phyloP scores from a whole-genome alignment of 2,113 vertebrate species.

The Numenius arquata region DNA sequence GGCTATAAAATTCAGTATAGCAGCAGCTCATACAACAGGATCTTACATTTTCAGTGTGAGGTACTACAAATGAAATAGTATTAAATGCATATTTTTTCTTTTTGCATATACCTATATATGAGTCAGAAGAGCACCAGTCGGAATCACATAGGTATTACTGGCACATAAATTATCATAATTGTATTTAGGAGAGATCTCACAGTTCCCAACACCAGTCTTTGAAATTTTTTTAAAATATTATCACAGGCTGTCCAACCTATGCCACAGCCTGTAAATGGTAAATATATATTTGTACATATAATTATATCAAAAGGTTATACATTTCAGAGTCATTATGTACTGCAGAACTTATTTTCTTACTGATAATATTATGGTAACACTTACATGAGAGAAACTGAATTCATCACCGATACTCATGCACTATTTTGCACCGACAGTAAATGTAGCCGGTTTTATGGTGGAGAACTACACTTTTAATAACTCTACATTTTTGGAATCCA shows the following conservation, averaged over 20 bases:
- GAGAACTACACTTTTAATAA: neutral
- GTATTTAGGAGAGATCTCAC: neutral
- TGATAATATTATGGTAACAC: neutral
- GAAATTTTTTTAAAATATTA: neutral
- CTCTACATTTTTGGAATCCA: neutral
- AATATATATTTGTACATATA: neutral
- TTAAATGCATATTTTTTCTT: neutral
- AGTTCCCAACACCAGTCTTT: neutral
- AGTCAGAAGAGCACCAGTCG: neutral
- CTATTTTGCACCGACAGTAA: neutral
- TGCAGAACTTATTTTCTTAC: neutral
- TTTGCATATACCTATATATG: neutral
- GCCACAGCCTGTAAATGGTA: neutral
- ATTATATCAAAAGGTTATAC: neutral
- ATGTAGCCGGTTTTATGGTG: neutral
- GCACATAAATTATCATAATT: neutral
- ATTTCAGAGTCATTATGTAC: neutral
- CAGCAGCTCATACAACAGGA: neutral
- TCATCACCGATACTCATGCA: neutral
- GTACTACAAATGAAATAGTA: neutral
- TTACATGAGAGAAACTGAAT: neutral
- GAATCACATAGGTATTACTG: neutral
- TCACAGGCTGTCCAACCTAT: neutral
- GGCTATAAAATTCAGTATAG: neutral
- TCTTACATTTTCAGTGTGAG: neutral